Conservation (phyloP, 1,140 invertebrate genomes). For the Camponotus pennsylvanicus region DNA sequence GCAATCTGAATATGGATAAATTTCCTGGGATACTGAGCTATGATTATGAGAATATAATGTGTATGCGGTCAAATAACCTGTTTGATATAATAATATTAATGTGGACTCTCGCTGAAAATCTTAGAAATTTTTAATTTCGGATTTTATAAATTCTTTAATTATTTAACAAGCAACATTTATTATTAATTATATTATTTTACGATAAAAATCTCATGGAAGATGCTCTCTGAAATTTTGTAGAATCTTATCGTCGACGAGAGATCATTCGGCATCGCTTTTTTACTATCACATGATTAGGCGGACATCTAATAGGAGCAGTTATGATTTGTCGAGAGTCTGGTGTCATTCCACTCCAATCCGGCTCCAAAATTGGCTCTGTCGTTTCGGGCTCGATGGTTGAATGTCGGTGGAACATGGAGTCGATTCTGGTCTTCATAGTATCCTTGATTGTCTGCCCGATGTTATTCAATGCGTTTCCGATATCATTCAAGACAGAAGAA, state of each 20-base stretch:
- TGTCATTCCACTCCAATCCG: not conserved
- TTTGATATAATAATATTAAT: not conserved
- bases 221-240: not conserved
- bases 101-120: not conserved
- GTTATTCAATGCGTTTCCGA: slow-evolving; percentile 49
- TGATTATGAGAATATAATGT: not conserved
- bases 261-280: not conserved
- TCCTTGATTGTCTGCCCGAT: slow-evolving; percentile 44
- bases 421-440: slow-evolving; percentile 16
- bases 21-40: not conserved
- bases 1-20: not conserved
- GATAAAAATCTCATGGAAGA: not conserved
- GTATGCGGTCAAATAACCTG: not conserved
- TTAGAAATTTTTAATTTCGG: not conserved
- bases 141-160: not conserved
- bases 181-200: not conserved
- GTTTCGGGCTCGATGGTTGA: not conserved
- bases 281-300: slow-evolving; percentile 27
- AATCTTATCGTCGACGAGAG: not conserved
- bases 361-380: not conserved
- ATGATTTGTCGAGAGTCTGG: not conserved
- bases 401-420: not conserved
- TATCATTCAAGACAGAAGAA: slow-evolving; percentile 18
- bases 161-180: slow-evolving; percentile 5
- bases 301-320: slow-evolving; percentile 2